Conservation (phyloP, 2,113 vertebrate genomes). For the Spilogale gracilis region DNA sequence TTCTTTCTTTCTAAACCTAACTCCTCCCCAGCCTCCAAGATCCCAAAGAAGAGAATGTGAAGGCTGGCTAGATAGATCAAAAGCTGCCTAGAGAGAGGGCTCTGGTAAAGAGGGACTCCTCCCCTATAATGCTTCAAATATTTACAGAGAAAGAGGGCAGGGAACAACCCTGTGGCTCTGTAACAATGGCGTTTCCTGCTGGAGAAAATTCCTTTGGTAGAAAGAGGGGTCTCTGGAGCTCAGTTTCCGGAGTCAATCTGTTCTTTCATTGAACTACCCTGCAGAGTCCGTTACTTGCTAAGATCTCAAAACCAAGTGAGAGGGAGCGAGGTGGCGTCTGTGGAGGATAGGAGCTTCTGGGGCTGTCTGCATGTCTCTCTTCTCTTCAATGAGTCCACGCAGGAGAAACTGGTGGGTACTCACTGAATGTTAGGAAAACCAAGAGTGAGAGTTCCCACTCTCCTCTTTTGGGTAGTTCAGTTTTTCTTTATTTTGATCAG, state of each 20-base stretch:
- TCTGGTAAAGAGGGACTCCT: not conserved
- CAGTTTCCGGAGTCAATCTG: not conserved
- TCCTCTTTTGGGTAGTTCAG: not conserved
- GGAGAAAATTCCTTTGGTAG: not conserved
- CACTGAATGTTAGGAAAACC: not conserved
- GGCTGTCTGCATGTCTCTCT: not conserved
- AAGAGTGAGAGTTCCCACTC: not conserved
- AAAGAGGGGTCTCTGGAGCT: conserved; percentile 10
- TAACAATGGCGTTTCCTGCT: not conserved
- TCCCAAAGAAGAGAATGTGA: not conserved
- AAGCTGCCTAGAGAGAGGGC: not conserved
- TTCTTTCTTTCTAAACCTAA: not conserved
- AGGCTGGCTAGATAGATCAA: not conserved
- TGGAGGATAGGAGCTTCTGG: not conserved
- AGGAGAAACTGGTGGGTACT: not conserved
- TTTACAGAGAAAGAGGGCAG: not conserved
- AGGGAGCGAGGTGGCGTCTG: not conserved
- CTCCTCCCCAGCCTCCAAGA: not conserved
- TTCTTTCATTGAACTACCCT: conserved; percentile 12
- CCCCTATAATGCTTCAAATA: not conserved
- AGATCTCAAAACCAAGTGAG: not conserved
- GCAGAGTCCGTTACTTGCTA: not conserved
- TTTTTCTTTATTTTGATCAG: not conserved
- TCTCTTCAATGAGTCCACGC: not conserved
- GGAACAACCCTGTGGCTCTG: not conserved